Evolutionary conservation across 2,888 invertebrate genomes (phyloP), one percentile per base, ranked within the genome.

Genomic region (Ophion slaviceki): DNA sequence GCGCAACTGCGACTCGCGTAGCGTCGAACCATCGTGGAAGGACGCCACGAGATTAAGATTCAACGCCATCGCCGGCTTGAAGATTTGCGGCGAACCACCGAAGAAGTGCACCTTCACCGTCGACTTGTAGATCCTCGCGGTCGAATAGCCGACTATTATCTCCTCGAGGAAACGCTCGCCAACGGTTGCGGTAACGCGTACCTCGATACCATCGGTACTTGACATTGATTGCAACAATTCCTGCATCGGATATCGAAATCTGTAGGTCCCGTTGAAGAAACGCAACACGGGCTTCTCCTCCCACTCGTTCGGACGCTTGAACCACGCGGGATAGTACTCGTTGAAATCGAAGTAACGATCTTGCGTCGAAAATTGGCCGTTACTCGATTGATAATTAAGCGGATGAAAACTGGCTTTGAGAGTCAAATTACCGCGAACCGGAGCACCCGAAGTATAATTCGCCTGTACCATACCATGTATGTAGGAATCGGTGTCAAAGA

Each of bases 11-110:
- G 96, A 95, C 2, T 93, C 89, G 32, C 96, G 95, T 32, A 98
- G 94, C 0, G 96, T 96, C 0, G 99, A 98, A 1, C 98, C 98
- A 94, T 99, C 99, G 93, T 98, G 98, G 94, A 97, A 98, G 2
- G 98, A 97, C 0, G 98, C 98, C 11, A 97, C 97, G 92, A 99
- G 95, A 96, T 98, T 94, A 1, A 94, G 89, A 4, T 96, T 97
- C 91, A 98, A 97, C 0, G 98, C 98, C 97, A 99, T 98, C 10
- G 97, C 96, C 0, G 99, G 99, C 93, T 99, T 99, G 94, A 99
- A 99, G 20, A 99, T 97, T 94, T 99, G 98, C 8, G 99, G 98
- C 0, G 97, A 96, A 53, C 98, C 98, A 0, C 99, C 99, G 2
- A 99, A 95, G 94, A 99, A 98, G 59, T 96, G 95, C 1, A 99